A percentile compares a stretch with the other conserved stretches of the same genome.
Conservation (phyloP, 2,888 invertebrate species). For the Sericinus montela region DNA sequence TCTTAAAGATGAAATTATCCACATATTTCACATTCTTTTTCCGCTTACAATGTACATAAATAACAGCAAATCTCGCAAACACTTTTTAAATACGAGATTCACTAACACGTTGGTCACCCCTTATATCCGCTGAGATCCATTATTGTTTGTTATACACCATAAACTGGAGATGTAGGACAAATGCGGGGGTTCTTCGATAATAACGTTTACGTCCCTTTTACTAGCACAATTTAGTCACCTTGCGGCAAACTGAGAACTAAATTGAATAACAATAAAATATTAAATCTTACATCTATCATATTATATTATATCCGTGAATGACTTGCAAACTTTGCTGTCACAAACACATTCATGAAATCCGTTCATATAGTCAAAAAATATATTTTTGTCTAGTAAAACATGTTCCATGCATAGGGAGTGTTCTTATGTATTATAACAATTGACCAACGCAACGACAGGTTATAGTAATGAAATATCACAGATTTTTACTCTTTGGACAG, state of each 20-base stretch:
- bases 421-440: conserved; percentile 73
- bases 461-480: conserved; percentile 79
- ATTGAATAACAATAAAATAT: conserved; percentile 78
- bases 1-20: conserved; percentile 69
- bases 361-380: conserved; percentile 80
- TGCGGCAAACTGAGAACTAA: conserved; percentile 74
- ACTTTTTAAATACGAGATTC: conserved; percentile 54
- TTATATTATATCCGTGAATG: conserved; percentile 69
- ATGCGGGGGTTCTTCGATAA: conserved; percentile 68
- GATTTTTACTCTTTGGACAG: conserved; percentile 79
- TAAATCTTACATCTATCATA: conserved; percentile 77
- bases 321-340: conserved; percentile 69
- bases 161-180: conserved; percentile 50
- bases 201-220: conserved; percentile 76
- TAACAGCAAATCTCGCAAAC: conserved; percentile 65
- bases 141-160: conserved; percentile 50
- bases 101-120: conserved; percentile 70
- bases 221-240: conserved; percentile 78
- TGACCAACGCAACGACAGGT: conserved; percentile 78
- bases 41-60: conserved; percentile 75
- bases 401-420: conserved; percentile 59
- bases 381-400: conserved; percentile 75
- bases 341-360: conserved; percentile 70
- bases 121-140: conserved; percentile 52
- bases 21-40: conserved; percentile 68